A percentile compares a stretch with the other conserved stretches of the same genome.
Evolutionary conservation across 2,888 invertebrate genomes (phyloP).

Genomic region (Agrotis clavis): DNA sequence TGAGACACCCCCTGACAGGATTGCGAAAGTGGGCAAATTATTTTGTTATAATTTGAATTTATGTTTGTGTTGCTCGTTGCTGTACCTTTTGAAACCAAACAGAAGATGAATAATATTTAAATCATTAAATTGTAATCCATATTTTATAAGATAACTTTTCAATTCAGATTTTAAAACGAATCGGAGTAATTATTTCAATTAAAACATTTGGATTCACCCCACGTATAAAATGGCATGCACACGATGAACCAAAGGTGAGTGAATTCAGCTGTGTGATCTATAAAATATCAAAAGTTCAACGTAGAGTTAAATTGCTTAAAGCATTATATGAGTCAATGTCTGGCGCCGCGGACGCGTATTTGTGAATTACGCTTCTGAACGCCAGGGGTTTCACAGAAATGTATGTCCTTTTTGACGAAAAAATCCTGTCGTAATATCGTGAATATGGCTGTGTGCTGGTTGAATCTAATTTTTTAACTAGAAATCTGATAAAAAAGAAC

Average conservation of each 20-base stretch:
- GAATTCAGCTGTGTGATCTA: conserved; percentile 56
- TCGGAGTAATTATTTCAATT: conserved; percentile 22
- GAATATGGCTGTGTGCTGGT: too few species aligned
- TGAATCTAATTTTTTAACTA: too few species aligned
- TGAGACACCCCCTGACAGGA: conserved; percentile 36
- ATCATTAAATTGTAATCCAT: not conserved
- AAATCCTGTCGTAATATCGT: not conserved
- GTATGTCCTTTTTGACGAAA: not conserved
- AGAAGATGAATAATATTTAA: not conserved
- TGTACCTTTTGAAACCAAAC: not conserved
- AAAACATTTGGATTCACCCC: conserved; percentile 22
- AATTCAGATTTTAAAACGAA: conserved; percentile 1
- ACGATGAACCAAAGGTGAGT: conserved; percentile 47
- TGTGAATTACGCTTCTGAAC: not conserved
- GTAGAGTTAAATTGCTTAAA: conserved; percentile 72
- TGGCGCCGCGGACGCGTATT: conserved; percentile 74
- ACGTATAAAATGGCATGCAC: conserved; percentile 8
- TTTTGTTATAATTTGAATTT: conserved; percentile 49
- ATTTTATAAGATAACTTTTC: not conserved
- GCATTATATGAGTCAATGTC: conserved; percentile 80
- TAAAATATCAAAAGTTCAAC: conserved; percentile 63
- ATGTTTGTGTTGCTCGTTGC: conserved; percentile 23
- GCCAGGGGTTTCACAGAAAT: not conserved
- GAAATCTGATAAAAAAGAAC: too few species aligned
- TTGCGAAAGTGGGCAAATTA: conserved; percentile 39